Evolutionary conservation across 2,888 invertebrate genomes (phyloP).

Genomic region (Drosophila suboccidentalis): DNA sequence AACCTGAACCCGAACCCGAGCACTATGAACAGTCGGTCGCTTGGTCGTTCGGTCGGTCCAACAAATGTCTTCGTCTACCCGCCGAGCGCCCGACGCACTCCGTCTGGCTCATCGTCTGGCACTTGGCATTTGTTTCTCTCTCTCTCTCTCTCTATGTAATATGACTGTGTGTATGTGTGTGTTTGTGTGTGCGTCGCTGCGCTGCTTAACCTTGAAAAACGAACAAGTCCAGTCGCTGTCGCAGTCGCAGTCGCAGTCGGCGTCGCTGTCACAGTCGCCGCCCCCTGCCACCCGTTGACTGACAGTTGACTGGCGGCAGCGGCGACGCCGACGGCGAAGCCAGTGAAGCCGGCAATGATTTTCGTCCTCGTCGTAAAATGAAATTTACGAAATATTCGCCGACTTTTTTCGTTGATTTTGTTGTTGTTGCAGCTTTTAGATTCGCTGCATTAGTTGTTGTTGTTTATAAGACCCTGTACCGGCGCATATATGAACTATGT

Average conservation of each 20-base stretch:
- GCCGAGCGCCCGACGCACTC: conserved; percentile 69
- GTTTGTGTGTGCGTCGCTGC: conserved; percentile 23
- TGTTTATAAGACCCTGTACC: conserved; percentile 5
- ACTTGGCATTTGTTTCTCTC: conserved; percentile 53
- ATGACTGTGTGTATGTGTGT: conserved; percentile 21
- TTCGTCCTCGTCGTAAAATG: conserved; percentile 75
- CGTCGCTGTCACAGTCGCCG: conserved; percentile 36
- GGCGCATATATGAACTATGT: background rate
- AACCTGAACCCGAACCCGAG: conserved; percentile 3
- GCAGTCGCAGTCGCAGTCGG: conserved; percentile 25
- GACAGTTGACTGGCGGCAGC: conserved; percentile 50
- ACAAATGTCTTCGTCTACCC: conserved; percentile 54
- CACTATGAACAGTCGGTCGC: conserved; percentile 7
- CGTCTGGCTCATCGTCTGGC: conserved; percentile 77
- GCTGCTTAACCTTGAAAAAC: conserved; percentile 84
- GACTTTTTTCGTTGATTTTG: conserved; percentile 25
- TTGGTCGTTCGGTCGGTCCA: conserved; percentile 7
- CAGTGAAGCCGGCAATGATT: conserved; percentile 73
- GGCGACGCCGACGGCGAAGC: conserved; percentile 2
- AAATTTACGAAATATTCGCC: conserved; percentile 74
- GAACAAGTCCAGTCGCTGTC: conserved; percentile 82
- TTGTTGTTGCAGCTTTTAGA: conserved; percentile 25
- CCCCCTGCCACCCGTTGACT: conserved; percentile 12
- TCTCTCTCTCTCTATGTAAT: conserved; percentile 1
- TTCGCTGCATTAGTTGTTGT: conserved; percentile 24